Conservation (phyloP, 2,113 vertebrate genomes). For the Maccullochella peelii region DNA sequence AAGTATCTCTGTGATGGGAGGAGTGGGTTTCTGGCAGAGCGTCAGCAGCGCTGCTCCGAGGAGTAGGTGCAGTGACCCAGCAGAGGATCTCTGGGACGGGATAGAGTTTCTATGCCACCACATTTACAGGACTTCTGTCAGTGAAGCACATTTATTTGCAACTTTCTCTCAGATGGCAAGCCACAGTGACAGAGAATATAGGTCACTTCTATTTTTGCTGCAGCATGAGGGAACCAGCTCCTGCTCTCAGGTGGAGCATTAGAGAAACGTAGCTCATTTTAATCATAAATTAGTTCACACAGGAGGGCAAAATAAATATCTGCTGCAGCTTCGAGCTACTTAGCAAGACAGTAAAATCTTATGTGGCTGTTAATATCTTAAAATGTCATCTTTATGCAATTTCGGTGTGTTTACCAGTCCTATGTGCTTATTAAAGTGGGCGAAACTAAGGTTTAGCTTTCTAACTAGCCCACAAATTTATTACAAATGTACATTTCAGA, state of each 20-base stretch:
- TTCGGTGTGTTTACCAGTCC: not conserved
- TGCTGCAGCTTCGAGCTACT: not conserved
- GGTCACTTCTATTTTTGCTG: slow-evolving; percentile 59
- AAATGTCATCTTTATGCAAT: not conserved
- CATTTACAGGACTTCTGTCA: slow-evolving; percentile 71
- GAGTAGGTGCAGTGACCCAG: slow-evolving; percentile 44
- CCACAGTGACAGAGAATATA: slow-evolving; percentile 35
- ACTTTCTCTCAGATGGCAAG: slow-evolving; percentile 40
- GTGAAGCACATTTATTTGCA: slow-evolving; percentile 64
- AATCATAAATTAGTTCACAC: not conserved
- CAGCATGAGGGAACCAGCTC: not conserved
- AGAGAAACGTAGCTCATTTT: not conserved
- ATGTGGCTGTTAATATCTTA: not conserved
- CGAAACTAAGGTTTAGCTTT: not conserved
- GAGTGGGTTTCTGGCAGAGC: slow-evolving; percentile 29
- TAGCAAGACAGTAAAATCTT: not conserved
- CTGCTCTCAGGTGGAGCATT: not conserved
- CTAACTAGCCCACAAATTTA: not conserved
- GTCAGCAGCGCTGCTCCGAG: slow-evolving; percentile 21
- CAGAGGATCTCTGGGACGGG: slow-evolving; percentile 44
- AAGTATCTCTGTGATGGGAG: not conserved
- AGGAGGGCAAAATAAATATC: not conserved
- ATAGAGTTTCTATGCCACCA: slow-evolving; percentile 67
- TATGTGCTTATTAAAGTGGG: not conserved
- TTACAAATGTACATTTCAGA: slow-evolving; percentile 18